Conservation (phyloP, 2,888 invertebrate genomes). For the Ophraella communa region DNA sequence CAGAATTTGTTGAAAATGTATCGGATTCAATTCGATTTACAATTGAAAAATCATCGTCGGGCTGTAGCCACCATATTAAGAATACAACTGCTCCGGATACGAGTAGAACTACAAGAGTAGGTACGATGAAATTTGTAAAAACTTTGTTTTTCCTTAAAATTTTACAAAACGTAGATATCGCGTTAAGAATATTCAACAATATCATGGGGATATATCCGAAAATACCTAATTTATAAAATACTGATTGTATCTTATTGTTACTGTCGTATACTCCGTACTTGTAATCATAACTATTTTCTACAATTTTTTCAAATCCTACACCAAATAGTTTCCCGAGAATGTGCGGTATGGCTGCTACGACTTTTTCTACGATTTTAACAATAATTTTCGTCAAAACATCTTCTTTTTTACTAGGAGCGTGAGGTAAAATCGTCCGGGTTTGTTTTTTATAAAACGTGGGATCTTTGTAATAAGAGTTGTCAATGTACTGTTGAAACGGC, state of each 20-base stretch:
- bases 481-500: slow-evolving; percentile 13
- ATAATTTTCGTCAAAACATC: slow-evolving; percentile 41
- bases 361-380: slow-evolving; percentile 53
- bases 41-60: slow-evolving; percentile 34
- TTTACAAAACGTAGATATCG: slow-evolving; percentile 36
- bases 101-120: slow-evolving; percentile 47
- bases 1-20: not conserved
- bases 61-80: slow-evolving; percentile 55
- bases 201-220: slow-evolving; percentile 53
- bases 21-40: slow-evolving; percentile 13
- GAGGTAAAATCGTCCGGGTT: not conserved
- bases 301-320: slow-evolving; percentile 35
- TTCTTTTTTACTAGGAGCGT: slow-evolving; percentile 16
- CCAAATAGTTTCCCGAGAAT: slow-evolving; percentile 50
- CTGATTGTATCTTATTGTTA: slow-evolving; percentile 35
- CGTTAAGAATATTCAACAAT: slow-evolving; percentile 51
- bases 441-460: not conserved
- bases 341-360: slow-evolving; percentile 48
- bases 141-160: slow-evolving; percentile 53
- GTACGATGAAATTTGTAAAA: slow-evolving; percentile 54
- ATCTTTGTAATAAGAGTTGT: no score
- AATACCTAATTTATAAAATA: slow-evolving; percentile 49
- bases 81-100: slow-evolving; percentile 53
- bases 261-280: slow-evolving; percentile 22
- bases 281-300: slow-evolving; percentile 30